Evolutionary conservation across 1,140 invertebrate species (phyloP).

Genomic region (Anoplophora glabripennis): DNA sequence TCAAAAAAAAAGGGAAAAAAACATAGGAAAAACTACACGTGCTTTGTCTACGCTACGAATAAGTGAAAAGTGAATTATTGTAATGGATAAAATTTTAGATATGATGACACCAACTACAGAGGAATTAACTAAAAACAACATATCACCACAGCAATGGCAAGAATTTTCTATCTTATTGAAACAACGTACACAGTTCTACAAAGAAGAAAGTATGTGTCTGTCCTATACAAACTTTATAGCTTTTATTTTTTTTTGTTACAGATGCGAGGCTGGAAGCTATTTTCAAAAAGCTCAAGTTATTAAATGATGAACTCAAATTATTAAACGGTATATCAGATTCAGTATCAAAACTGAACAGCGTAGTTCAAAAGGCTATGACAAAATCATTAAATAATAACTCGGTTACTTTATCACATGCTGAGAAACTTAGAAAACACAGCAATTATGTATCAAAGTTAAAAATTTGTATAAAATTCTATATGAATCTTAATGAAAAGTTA

Average conservation of each 20-base stretch:
- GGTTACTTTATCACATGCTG: conserved; percentile 19
- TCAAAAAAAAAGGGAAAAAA: too few relatives aligned
- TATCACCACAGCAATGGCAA: conserved; percentile 4
- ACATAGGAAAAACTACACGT: too few relatives aligned
- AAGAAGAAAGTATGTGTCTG: conserved; percentile 30
- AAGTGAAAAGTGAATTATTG: too few relatives aligned
- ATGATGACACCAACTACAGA: background rate
- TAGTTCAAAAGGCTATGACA: background rate
- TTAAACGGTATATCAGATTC: conserved; percentile 6
- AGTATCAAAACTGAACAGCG: conserved; percentile 11
- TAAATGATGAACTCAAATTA: conserved; percentile 14
- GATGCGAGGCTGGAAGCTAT: conserved; percentile 24
- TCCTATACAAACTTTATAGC: background rate
- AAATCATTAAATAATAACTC: conserved; percentile 11
- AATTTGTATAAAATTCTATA: conserved; percentile 34
- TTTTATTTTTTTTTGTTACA: conserved; percentile 14
- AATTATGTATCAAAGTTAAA: conserved; percentile 33
- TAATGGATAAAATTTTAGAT: conserved; percentile 7
- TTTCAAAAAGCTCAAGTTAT: conserved; percentile 28
- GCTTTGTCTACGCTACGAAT: too few relatives aligned
- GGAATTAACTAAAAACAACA: conserved; percentile 3
- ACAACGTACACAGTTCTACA: conserved; percentile 27
- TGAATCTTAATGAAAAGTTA: conserved; percentile 31
- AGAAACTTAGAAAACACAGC: conserved; percentile 28
- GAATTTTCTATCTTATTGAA: conserved; percentile 13